A percentile compares a stretch with the other conserved stretches of the same genome.
Evolutionary conservation across 2,888 invertebrate species (phyloP).

Genomic region (Cremastobaeus sp.): DNA sequence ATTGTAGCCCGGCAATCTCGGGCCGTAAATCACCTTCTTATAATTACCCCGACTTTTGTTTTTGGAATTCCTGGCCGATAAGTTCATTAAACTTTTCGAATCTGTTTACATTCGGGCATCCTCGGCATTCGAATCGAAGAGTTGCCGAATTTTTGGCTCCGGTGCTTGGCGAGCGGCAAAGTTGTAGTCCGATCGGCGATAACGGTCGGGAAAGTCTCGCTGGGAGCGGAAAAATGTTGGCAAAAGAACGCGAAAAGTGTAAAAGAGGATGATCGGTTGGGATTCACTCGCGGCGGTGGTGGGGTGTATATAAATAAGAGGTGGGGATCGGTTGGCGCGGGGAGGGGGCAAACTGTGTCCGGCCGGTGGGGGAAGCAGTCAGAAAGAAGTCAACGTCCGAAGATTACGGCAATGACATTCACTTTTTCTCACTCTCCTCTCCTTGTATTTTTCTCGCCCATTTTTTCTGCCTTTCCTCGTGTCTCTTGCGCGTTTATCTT

Average conservation of each 20-base stretch:
- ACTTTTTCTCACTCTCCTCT: conserved; percentile 77
- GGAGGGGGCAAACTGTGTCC: conserved; percentile 62
- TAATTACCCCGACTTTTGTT: conserved; percentile 26
- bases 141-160: background rate
- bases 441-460: conserved; percentile 67
- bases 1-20: conserved; percentile 39
- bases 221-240: conserved; percentile 29
- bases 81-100: conserved; percentile 12
- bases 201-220: conserved; percentile 19
- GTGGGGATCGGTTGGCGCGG: conserved; percentile 60
- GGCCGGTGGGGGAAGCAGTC: conserved; percentile 62
- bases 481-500: conserved; percentile 34
- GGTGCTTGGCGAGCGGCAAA: too few species aligned
- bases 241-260: conserved; percentile 33
- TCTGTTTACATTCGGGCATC: background rate
- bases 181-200: conserved; percentile 1
- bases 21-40: conserved; percentile 31
- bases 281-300: conserved; percentile 28
- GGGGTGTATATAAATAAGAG: conserved; percentile 44
- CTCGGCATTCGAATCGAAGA: too few species aligned
- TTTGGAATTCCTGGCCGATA: background rate
- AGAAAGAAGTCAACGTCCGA: conserved; percentile 78
- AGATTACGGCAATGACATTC: conserved; percentile 79
- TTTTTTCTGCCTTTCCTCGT: conserved; percentile 62
- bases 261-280: conserved; percentile 48